Evolutionary conservation across 2,888 invertebrate species (phyloP), one percentile per base, ranked within the genome.

Genomic region (Pandemis heparana): DNA sequence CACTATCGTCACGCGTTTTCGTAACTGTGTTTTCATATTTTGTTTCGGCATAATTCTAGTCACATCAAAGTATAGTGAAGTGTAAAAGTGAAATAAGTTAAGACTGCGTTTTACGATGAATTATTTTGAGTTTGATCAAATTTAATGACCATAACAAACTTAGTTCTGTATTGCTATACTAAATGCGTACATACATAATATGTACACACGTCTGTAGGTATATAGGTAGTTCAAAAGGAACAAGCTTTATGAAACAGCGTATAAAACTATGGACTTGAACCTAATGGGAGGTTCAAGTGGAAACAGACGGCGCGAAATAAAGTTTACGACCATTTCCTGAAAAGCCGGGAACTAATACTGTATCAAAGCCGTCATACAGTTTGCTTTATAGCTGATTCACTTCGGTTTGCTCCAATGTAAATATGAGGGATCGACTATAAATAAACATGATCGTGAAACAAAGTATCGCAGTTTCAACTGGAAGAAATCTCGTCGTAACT

Each of bases 401-500:
- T 83, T 80, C 75, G 75, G 75, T 76, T 76, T 77, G 76, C 72
- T 81, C 76, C 81, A 85, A 81, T 79, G 82, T 85, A 87, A 88
- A 89, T 83, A 81, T 82, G 77, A 75, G 79, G 77, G 79, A 81
- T 83, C 81, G 76, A 83, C 87, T 88, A 87, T 87, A 89, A 89
- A 89, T 88, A 89, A 86, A 84, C 82, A 80, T 74, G 71, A 75
- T 69, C 48, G 56, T 39, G 60, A 68, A 77, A 75, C 56, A 56
- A 23, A 56, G 56, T 23, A 56, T 56, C 56, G 56, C 56, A 56
- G 82, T 79, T 84, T 81, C 82, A 91, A 92, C 92, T 92, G 89
- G 92, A 82, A 84, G 83, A 82, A 86, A 91, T 91, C 93, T 87
- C 85, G 92, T 89, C 85, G 65, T 87, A 92, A 92, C 93, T 92